Conservation (phyloP, 2,888 invertebrate genomes). For the Orthosia incerta region DNA sequence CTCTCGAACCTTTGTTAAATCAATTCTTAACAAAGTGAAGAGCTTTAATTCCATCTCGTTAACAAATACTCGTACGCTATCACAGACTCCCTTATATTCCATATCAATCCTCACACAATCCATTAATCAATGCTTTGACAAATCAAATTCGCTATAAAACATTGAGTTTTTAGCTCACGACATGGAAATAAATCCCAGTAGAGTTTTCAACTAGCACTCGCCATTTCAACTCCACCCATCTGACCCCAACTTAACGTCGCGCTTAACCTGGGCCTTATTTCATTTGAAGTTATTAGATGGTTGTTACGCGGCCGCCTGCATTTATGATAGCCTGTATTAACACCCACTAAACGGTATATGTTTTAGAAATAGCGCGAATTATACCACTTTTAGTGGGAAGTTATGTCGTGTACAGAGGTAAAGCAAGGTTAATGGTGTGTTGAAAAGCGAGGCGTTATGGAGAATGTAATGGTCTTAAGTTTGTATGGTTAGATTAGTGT, state of each 20-base stretch:
- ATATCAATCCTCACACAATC: too few species aligned
- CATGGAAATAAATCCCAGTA: not conserved
- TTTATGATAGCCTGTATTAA: constrained; percentile 57
- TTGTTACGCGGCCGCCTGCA: constrained; percentile 46
- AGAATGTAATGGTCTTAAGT: not conserved
- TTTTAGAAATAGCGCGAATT: constrained; percentile 32
- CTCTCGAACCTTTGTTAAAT: not conserved
- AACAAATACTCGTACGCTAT: too few species aligned
- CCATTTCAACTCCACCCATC: not conserved
- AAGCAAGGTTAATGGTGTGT: not conserved
- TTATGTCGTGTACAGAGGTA: constrained; percentile 22
- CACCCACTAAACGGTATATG: constrained; percentile 56
- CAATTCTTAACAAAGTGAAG: not conserved
- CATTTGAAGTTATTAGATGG: constrained; percentile 63
- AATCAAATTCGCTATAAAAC: too few species aligned
- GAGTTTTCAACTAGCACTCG: not conserved
- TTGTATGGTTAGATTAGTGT: not conserved
- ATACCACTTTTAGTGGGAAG: constrained; percentile 5
- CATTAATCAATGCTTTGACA: too few species aligned
- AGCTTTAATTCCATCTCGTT: too few species aligned
- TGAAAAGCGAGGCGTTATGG: not conserved
- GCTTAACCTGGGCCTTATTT: constrained; percentile 55
- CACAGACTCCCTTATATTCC: too few species aligned
- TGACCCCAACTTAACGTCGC: constrained; percentile 31
- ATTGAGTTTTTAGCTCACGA: not conserved